Evolutionary conservation across 2,113 vertebrate species (phyloP).

Genomic region (Thinocorus orbignyianus): DNA sequence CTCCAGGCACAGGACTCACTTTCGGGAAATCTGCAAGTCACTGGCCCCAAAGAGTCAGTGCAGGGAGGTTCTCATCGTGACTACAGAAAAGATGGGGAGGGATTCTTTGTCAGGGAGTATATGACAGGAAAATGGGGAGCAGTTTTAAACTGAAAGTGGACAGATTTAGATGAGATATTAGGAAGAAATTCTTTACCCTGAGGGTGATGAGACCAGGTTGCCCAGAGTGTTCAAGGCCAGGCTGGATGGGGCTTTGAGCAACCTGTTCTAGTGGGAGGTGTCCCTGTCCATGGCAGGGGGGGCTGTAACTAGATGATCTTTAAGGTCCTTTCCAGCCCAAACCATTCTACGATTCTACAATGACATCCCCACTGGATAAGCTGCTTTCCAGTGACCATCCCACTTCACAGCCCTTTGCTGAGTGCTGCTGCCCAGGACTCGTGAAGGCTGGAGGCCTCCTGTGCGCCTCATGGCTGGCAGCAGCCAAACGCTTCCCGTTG

Average conservation of each 20-base stretch:
- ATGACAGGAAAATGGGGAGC: background rate
- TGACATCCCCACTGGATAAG: fast-evolving
- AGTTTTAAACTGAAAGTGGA: background rate
- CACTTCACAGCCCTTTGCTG: background rate
- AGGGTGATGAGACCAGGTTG: background rate
- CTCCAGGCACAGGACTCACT: background rate
- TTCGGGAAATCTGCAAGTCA: background rate
- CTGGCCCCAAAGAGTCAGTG: background rate
- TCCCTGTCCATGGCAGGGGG: background rate
- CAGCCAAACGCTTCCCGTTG: background rate
- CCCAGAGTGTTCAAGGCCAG: background rate
- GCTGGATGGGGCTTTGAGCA: background rate
- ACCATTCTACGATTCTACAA: background rate
- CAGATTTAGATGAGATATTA: background rate
- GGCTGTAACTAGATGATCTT: background rate
- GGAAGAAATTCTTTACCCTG: background rate
- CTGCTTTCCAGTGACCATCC: background rate
- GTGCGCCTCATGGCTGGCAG: background rate
- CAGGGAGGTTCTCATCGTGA: background rate
- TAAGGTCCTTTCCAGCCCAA: background rate
- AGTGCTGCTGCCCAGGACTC: background rate
- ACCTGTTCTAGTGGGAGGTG: background rate
- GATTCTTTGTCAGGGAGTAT: background rate
- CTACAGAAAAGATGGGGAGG: background rate
- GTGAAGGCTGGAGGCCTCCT: background rate